Conservation (phyloP, 2,797 vertebrate species). For the Mus minutoides region DNA sequence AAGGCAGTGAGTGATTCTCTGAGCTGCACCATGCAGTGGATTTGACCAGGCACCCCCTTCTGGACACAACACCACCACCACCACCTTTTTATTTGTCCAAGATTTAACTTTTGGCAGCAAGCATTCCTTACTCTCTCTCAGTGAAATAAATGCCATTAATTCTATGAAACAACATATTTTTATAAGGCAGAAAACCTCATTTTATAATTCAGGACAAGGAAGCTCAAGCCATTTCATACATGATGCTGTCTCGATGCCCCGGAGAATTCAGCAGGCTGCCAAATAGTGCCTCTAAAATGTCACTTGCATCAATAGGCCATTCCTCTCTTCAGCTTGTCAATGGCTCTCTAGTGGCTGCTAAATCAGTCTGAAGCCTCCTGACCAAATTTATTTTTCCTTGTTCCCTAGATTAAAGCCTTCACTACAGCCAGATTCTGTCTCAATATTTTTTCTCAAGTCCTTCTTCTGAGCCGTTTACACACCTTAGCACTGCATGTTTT, state of each 20-base stretch:
- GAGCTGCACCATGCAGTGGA: neutral
- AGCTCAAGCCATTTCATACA: neutral
- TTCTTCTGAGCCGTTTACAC: neutral
- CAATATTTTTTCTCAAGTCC: neutral
- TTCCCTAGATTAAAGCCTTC: constrained; percentile 23
- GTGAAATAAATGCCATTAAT: neutral
- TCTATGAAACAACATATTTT: neutral
- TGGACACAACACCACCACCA: neutral
- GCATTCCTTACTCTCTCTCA: neutral
- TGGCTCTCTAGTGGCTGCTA: constrained; percentile 2
- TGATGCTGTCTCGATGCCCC: neutral
- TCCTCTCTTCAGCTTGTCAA: neutral
- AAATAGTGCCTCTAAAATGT: constrained; percentile 47
- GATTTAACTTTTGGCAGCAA: neutral
- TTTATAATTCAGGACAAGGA: constrained; percentile 11
- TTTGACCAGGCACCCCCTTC: neutral
- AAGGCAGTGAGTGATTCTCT: neutral
- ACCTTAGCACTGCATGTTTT: neutral
- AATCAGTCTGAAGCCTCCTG: neutral
- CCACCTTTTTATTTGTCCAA: neutral
- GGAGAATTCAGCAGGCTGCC: neutral
- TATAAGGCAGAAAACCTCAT: neutral
- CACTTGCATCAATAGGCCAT: neutral
- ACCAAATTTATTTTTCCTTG: neutral
- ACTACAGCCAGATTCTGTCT: neutral